Evolutionary conservation across 2,797 vertebrate genomes (phyloP).

Genomic region (Hafferia zeledoni): DNA sequence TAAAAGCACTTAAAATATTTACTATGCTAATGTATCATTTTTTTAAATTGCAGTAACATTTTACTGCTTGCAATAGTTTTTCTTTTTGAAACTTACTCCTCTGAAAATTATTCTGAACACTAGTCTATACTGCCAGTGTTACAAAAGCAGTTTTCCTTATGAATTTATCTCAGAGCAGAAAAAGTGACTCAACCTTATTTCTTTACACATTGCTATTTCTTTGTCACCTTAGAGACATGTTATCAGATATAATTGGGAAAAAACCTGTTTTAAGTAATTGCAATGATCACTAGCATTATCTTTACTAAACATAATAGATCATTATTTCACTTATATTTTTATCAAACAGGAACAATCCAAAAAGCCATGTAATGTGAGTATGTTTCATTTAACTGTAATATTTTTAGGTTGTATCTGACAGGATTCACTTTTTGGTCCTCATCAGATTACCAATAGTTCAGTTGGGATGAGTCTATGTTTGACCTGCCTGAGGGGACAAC

Average conservation of each 20-base stretch:
- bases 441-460: neutral
- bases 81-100: neutral
- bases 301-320: neutral
- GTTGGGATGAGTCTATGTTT: neutral
- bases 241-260: neutral
- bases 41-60: neutral
- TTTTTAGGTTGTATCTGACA: neutral
- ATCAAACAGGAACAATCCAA: neutral
- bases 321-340: neutral
- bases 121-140: neutral
- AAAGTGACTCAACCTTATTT: neutral
- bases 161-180: neutral
- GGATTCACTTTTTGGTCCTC: neutral
- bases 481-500: neutral
- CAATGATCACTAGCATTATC: neutral
- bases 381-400: neutral
- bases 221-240: neutral
- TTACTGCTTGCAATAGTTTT: neutral
- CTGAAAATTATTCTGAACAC: neutral
- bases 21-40: neutral
- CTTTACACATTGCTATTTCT: neutral
- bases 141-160: neutral
- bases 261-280: neutral
- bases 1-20: neutral
- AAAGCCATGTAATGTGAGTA: rapidly evolving